These are phyloP conservation scores for Athripsodes cinereus DNA, from an alignment of 2,888 invertebrate genomes.

Conservation along the genomic window DNA sequence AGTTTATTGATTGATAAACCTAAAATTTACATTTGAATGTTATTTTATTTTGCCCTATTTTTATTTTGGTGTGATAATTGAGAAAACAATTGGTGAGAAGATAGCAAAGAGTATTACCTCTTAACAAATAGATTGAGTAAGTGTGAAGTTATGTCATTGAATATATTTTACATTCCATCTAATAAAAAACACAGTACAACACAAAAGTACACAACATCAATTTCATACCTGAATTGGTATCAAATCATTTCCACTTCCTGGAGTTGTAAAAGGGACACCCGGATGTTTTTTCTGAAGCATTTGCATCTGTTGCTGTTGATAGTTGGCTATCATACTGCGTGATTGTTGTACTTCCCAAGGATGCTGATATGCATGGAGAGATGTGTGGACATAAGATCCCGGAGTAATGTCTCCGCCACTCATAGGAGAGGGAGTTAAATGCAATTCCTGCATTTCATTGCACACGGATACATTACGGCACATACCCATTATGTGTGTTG, in stretches of 20 bases:
- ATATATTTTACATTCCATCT: no score
- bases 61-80: no score
- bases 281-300: slow-evolving; percentile 43
- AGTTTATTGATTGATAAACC: no score
- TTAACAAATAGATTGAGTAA: no score
- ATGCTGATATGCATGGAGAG: slow-evolving; percentile 58
- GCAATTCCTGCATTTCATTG: slow-evolving; percentile 25
- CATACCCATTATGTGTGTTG: neutral
- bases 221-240: slow-evolving; percentile 51
- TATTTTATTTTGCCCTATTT: no score
- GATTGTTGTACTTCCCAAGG: slow-evolving; percentile 62
- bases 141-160: no score
- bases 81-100: no score
- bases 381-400: slow-evolving; percentile 39
- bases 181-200: no score
- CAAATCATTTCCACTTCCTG: slow-evolving; percentile 48
- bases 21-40: no score
- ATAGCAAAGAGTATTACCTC: no score
- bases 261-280: slow-evolving; percentile 50
- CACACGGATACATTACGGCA: no score
- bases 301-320: slow-evolving; percentile 31
- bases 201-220: slow-evolving; percentile 8
- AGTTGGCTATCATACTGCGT: slow-evolving; percentile 38
- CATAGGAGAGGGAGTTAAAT: slow-evolving; percentile 28
- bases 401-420: slow-evolving; percentile 32